Conservation (phyloP, 2,797 vertebrate species). For the Vespertilio murinus region DNA sequence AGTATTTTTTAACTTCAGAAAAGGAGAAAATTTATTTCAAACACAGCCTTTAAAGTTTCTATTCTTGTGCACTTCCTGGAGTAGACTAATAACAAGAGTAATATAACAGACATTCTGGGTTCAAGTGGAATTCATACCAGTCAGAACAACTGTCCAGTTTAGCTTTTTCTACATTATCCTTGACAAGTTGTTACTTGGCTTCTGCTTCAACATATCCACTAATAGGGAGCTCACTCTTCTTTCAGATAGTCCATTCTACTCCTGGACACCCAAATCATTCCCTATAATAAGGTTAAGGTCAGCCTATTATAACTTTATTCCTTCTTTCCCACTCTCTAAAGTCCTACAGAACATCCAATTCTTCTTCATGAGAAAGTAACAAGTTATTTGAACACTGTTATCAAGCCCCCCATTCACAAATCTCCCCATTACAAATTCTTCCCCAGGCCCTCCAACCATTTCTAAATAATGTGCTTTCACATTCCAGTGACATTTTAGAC, state of each 20-base stretch:
- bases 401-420: neutral
- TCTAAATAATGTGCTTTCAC: neutral
- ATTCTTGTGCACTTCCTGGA: neutral
- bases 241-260: neutral
- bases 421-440: neutral
- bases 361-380: neutral
- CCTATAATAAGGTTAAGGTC: neutral
- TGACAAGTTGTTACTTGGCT: neutral
- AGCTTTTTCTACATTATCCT: neutral
- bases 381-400: neutral
- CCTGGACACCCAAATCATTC: neutral
- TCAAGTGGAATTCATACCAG: neutral
- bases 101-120: neutral
- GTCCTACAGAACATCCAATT: neutral
- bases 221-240: neutral
- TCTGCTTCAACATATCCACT: neutral
- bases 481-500: conserved; percentile 12
- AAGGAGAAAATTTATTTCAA: neutral
- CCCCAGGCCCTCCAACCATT: neutral
- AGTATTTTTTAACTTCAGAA: neutral
- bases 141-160: neutral
- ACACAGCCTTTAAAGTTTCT: neutral
- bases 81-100: neutral
- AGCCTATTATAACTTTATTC: neutral
- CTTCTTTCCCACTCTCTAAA: neutral